A percentile compares a stretch with the other conserved stretches of the same genome.
Evolutionary conservation across 2,113 vertebrate genomes (phyloP).

Genomic region (Rattus norvegicus): DNA sequence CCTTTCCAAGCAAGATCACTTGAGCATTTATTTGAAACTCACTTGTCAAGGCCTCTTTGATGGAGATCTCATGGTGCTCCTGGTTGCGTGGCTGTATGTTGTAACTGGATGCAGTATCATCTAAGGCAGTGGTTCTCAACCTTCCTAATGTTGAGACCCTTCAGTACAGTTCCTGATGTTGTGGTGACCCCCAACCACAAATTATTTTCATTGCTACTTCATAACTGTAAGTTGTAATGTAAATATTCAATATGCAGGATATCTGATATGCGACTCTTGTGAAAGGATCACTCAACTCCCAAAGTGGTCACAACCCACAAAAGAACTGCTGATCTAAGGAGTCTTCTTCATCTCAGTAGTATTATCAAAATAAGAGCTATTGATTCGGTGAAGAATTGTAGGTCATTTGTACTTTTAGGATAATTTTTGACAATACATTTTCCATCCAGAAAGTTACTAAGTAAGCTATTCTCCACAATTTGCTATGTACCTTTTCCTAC

Average conservation of each 20-base stretch:
- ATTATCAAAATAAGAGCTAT: not conserved
- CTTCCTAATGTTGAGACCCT: not conserved
- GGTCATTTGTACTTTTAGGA: conserved; percentile 45
- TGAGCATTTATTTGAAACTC: not conserved
- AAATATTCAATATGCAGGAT: not conserved
- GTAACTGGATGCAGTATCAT: not conserved
- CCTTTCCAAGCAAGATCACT: not conserved
- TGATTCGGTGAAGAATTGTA: not conserved
- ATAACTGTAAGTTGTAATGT: not conserved
- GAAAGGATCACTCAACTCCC: not conserved
- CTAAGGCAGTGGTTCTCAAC: not conserved
- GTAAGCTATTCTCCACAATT: not conserved
- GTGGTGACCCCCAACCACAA: not conserved
- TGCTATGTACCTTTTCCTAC: not conserved
- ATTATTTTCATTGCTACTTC: not conserved
- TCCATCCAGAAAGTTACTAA: conserved; percentile 21
- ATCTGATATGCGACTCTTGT: not conserved
- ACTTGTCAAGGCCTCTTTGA: not conserved
- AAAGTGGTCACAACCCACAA: not conserved
- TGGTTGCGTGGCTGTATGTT: not conserved
- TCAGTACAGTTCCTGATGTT: not conserved
- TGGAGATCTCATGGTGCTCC: not conserved
- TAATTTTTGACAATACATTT: conserved; percentile 41
- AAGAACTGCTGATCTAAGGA: not conserved
- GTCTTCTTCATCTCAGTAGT: not conserved